Evolutionary conservation across 2,113 vertebrate species (phyloP).

Genomic region (Geococcyx californianus): DNA sequence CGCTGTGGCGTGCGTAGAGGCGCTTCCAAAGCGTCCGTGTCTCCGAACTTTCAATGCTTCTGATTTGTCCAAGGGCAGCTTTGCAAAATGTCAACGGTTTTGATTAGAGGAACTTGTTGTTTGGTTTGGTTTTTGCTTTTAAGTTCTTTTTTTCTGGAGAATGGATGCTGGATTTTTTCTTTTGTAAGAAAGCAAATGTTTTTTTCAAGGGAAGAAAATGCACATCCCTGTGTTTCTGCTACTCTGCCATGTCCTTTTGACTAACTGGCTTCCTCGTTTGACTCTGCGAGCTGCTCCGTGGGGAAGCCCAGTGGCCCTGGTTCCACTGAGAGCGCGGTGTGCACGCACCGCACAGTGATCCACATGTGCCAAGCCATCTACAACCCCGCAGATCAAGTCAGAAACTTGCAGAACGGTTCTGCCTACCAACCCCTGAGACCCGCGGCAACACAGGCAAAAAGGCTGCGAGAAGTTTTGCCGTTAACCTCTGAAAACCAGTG

Average conservation of each 20-base stretch:
- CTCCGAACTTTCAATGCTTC: not conserved
- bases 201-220: not conserved
- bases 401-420: accelerated
- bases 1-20: not conserved
- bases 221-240: not conserved
- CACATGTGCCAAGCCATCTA: accelerated
- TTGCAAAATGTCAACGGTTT: constrained; percentile 25
- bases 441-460: not conserved
- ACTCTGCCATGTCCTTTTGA: not conserved
- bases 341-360: accelerated
- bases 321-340: not conserved
- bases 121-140: not conserved
- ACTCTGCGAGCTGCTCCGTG: not conserved
- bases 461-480: not conserved
- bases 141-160: not conserved
- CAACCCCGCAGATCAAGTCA: not conserved
- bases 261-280: not conserved
- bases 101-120: not conserved
- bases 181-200: not conserved
- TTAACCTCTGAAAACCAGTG: not conserved
- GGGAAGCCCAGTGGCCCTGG: not conserved
- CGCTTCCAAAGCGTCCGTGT: not conserved
- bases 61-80: not conserved
- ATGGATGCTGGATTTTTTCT: not conserved
- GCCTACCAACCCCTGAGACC: not conserved